Base-by-base conservation (phyloP, 2,888 invertebrate species). In the Proisotoma minuta region DNA sequence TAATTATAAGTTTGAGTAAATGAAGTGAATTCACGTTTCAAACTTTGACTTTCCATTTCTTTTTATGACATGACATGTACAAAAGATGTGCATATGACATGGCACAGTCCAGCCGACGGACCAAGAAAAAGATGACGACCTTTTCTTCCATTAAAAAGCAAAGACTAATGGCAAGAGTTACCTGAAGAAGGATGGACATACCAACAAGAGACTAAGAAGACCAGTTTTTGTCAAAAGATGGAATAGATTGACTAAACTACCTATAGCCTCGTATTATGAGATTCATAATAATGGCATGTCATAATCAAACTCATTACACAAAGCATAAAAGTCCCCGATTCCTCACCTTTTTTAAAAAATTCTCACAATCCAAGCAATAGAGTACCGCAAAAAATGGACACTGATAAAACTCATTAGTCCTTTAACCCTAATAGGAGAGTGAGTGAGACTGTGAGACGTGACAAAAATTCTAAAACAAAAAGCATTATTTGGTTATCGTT, bases 271-370 rank as follows among this genome's bases (percentile, higher is more conserved):
- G 26, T n/a, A n/a, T n/a, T n/a, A n/a, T n/a, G n/a, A n/a, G n/a
- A n/a, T 43, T 26, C 23, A 5, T 56, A 56, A 56, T 59, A 59
- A 59, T 51, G n/a, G 51, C 59, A 59, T 59, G 59, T 60, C 60
- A 60, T 60, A 60, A 60, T 60, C 60, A 27, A 27, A 47, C 60
- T 60, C 60, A 60, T 60, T 60, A 60, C 60, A 48, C 48, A 54
- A 24, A n/a, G 43, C 43, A 43, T n/a, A 26, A n/a, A n/a, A n/a
- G n/a, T n/a, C n/a, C n/a, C n/a, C n/a, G n/a, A n/a, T n/a, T n/a
- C 29, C 53, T 28, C 39, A 54, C 53, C 20, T 47, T 52, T 52
- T 52, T 26, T 34, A 4, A 54, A 34, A 20, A 20, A 34, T 54
- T 54, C 53, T 28, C 53, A 29, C 18, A 43, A n/a, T n/a, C n/a